Evolutionary conservation across 2,888 invertebrate species (phyloP).

Genomic region (Drosophila nr. perissopoda): DNA sequence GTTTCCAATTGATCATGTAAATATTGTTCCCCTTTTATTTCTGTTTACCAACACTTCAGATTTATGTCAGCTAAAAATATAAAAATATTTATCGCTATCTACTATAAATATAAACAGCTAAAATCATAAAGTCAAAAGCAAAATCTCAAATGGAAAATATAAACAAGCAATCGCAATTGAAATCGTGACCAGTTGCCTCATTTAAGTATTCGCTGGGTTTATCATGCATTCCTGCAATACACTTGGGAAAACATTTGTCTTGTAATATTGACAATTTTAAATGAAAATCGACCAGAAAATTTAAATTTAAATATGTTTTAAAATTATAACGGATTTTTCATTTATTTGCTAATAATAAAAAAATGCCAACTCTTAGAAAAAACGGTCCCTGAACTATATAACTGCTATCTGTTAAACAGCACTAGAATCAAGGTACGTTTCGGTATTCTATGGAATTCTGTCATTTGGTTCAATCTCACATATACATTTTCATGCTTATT

Average conservation of each 20-base stretch:
- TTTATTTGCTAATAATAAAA: too few species aligned
- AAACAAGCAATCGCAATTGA: background rate
- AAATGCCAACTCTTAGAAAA: too few species aligned
- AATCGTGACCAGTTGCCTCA: background rate
- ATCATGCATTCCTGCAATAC: background rate
- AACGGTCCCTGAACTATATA: too few species aligned
- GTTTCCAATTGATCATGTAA: slow-evolving; percentile 15
- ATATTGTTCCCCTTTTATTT: background rate
- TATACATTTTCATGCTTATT: background rate
- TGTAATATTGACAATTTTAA: background rate
- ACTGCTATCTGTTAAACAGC: background rate
- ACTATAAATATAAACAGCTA: background rate
- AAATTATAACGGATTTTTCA: too few species aligned
- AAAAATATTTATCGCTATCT: background rate
- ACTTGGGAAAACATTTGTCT: background rate
- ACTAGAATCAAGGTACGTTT: background rate
- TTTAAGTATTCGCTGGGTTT: background rate
- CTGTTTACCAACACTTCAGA: background rate
- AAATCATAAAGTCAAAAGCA: background rate
- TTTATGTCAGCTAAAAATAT: background rate
- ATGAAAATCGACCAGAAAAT: background rate
- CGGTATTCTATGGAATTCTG: background rate
- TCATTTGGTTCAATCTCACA: background rate
- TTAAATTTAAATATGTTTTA: background rate
- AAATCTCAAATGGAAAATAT: background rate